A percentile compares a stretch with the other conserved stretches of the same genome.
These are phyloP conservation scores for Actenoides hombroni DNA, from an alignment of 2,113 vertebrate species.

Conservation along the genomic window DNA sequence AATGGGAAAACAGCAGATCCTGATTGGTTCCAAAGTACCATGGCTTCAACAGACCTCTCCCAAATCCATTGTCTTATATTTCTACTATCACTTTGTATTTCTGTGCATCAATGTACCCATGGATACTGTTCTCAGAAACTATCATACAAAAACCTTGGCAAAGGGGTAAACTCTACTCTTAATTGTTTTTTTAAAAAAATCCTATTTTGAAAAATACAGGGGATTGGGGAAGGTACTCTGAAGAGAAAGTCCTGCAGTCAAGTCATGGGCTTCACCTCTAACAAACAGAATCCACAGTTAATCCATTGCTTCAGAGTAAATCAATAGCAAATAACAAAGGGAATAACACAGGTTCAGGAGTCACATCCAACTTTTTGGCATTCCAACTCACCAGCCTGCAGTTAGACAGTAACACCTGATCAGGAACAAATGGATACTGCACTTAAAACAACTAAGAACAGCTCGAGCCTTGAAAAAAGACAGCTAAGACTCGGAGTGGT, in stretches of 20 bases:
- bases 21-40: neutral
- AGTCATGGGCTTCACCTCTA: neutral
- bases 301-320: neutral
- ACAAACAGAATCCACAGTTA: neutral
- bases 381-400: neutral
- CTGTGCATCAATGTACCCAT: neutral
- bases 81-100: neutral
- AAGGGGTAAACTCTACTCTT: neutral
- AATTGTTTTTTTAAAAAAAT: neutral
- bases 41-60: neutral
- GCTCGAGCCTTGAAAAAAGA: neutral
- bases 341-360: neutral
- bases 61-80: neutral
- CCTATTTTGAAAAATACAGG: neutral
- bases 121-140: neutral
- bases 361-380: neutral
- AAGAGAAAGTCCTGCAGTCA: accelerated
- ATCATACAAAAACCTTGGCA: neutral
- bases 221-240: neutral
- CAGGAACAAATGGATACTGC: neutral
- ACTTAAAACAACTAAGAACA: neutral
- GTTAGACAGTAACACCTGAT: neutral
- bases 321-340: neutral
- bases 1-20: neutral
- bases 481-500: neutral